Evolutionary conservation across 2,888 invertebrate genomes (phyloP).

Genomic region (Agapostemon virescens): DNA sequence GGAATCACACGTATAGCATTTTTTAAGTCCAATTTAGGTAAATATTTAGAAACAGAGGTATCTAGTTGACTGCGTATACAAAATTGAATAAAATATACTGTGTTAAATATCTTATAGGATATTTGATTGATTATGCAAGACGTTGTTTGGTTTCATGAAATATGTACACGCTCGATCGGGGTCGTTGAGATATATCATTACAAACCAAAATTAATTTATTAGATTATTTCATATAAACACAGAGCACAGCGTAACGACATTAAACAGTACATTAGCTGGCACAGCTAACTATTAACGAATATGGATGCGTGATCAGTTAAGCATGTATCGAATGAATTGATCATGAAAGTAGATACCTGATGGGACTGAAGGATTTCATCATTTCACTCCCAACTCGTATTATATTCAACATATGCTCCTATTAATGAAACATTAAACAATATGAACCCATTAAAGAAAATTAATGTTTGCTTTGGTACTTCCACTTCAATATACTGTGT

Average conservation of each 20-base stretch:
- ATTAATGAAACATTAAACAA: neutral
- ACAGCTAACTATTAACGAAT: neutral
- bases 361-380: neutral
- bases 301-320: neutral
- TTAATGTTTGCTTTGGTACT: neutral
- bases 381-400: neutral
- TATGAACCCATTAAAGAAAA: neutral
- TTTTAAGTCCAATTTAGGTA: no score
- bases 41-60: no score
- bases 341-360: constrained; percentile 4
- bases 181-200: neutral
- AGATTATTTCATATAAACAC: neutral
- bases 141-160: neutral
- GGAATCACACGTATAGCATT: no score
- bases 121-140: neutral
- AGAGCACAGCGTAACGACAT: neutral
- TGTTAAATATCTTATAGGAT: neutral
- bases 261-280: neutral
- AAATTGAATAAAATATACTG: no score
- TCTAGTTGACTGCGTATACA: no score
- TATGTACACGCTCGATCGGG: neutral
- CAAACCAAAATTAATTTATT: neutral
- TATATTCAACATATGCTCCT: neutral
- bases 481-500: neutral
- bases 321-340: neutral